Evolutionary conservation across 2,113 vertebrate species (phyloP).

Genomic region (Pangasianodon gigas): DNA sequence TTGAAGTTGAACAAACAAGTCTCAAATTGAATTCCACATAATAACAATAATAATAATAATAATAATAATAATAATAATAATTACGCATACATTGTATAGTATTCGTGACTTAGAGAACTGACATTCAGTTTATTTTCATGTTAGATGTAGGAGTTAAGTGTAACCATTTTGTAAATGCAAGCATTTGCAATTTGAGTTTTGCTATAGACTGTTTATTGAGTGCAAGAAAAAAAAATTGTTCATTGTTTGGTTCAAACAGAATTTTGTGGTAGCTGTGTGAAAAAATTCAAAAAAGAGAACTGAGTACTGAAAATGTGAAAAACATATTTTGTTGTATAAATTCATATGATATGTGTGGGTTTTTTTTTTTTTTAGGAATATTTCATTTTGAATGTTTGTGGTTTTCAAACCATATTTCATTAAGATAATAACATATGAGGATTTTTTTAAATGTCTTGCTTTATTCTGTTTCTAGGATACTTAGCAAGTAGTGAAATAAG

Average conservation of each 20-base stretch:
- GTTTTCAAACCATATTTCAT: background rate
- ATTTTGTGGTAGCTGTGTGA: background rate
- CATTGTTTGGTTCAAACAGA: background rate
- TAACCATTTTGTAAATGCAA: too few relatives aligned
- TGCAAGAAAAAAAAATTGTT: background rate
- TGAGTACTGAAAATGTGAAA: background rate
- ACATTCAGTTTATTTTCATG: too few relatives aligned
- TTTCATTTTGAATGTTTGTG: background rate
- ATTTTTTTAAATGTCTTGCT: background rate
- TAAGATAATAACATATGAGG: background rate
- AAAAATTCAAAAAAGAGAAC: background rate
- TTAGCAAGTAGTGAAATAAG: background rate
- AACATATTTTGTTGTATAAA: background rate
- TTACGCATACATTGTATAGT: too few relatives aligned
- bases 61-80: too few relatives aligned
- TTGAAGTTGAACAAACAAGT: too few relatives aligned
- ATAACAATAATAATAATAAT: too few relatives aligned
- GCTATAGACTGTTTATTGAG: background rate
- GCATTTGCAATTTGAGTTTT: too few relatives aligned
- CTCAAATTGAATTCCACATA: too few relatives aligned
- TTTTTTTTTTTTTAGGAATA: background rate
- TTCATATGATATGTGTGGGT: slow-evolving; percentile 38
- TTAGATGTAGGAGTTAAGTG: too few relatives aligned
- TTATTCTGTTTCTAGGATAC: background rate
- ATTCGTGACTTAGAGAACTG: too few relatives aligned